phyloP scores from a whole-genome alignment of 2,113 vertebrate genomes.

The Egretta garzetta region DNA sequence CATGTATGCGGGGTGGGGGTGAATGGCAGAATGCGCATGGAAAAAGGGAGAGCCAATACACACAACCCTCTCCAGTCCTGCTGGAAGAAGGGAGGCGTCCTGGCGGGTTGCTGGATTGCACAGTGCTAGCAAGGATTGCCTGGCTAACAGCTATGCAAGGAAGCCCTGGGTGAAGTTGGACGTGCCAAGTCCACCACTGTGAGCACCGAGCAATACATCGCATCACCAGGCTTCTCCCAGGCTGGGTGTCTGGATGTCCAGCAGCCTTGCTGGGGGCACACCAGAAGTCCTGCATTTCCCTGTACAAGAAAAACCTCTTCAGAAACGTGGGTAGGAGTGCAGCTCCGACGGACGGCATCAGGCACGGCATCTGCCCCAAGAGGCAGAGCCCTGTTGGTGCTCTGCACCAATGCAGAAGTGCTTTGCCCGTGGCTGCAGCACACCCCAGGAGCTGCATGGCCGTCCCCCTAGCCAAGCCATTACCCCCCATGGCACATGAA shows the following conservation, averaged over 20 bases:
- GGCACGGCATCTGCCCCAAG: background rate
- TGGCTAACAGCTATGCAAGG: background rate
- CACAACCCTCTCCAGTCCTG: background rate
- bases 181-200: accelerated
- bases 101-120: accelerated
- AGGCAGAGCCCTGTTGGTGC: background rate
- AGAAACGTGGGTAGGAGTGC: background rate
- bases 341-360: accelerated
- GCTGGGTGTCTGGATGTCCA: background rate
- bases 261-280: background rate
- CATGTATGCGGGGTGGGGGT: background rate
- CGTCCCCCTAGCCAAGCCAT: background rate
- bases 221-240: background rate
- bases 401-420: background rate
- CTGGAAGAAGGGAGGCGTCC: background rate
- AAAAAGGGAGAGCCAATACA: background rate
- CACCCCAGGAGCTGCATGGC: background rate
- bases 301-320: background rate
- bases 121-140: accelerated
- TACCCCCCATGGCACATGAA: background rate
- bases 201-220: background rate
- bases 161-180: background rate
- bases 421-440: accelerated
- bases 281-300: background rate
- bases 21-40: accelerated